Conservation (phyloP, 2,888 invertebrate genomes). For the Plebejus anna region DNA sequence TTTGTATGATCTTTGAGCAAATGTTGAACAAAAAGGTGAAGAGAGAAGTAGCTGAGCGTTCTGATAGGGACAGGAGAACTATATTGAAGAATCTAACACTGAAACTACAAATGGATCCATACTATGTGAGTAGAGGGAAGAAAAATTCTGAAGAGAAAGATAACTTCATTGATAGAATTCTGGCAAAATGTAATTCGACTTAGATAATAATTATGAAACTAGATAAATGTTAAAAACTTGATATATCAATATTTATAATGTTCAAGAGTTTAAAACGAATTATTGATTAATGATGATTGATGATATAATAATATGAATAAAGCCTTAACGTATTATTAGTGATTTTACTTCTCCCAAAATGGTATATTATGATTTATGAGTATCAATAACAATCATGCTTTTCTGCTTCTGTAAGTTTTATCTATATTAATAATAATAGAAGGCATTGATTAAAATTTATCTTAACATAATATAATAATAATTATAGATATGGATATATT, state of each 20-base stretch:
- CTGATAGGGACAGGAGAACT: slow-evolving; percentile 62
- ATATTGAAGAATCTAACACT: slow-evolving; percentile 66
- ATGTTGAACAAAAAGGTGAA: slow-evolving; percentile 49
- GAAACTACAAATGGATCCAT: slow-evolving; percentile 68
- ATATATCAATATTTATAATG: slow-evolving; percentile 3
- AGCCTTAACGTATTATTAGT: neutral
- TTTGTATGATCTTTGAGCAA: slow-evolving; percentile 61
- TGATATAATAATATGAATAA: neutral
- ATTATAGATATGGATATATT: too few relatives aligned
- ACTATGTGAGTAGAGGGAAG: slow-evolving; percentile 70
- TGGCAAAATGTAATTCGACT: neutral
- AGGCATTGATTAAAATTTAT: too few relatives aligned
- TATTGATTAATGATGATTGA: neutral
- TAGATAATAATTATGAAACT: neutral
- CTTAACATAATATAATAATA: too few relatives aligned
- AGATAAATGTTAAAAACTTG: slow-evolving; percentile 5
- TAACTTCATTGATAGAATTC: neutral
- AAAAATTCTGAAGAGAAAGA: slow-evolving; percentile 44
- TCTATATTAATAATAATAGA: too few relatives aligned
- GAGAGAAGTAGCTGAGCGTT: slow-evolving; percentile 54
- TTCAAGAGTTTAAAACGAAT: neutral
- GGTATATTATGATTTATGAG: too few relatives aligned
- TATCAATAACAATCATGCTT: too few relatives aligned
- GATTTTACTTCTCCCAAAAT: neutral
- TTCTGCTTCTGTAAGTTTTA: too few relatives aligned